Conservation (phyloP, 2,888 invertebrate genomes). For the Philereme transversata region DNA sequence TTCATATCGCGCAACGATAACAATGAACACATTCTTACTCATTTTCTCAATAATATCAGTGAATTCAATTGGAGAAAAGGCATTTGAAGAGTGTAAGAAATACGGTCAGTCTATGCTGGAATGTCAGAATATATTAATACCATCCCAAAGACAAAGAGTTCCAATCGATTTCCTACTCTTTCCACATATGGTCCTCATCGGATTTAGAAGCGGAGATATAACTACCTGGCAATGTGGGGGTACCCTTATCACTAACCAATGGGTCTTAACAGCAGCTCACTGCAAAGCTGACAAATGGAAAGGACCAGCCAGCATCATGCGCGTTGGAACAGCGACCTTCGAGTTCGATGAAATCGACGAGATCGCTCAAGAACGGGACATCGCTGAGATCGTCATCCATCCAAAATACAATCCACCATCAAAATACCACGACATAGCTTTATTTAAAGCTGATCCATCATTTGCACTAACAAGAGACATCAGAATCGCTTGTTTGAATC, state of each 20-base stretch:
- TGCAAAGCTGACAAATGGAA: constrained; percentile 67
- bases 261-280: constrained; percentile 78
- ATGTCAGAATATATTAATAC: constrained; percentile 70
- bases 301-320: constrained; percentile 77
- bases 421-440: constrained; percentile 86
- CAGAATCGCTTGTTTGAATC: constrained; percentile 85
- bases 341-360: constrained; percentile 76
- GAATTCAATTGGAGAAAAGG: constrained; percentile 60
- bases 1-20: constrained; percentile 28
- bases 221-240: constrained; percentile 77
- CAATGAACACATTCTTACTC: constrained; percentile 31
- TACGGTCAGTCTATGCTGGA: constrained; percentile 72
- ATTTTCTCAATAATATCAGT: constrained; percentile 30
- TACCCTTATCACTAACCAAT: constrained; percentile 65
- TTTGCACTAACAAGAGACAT: constrained; percentile 81
- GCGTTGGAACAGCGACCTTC: constrained; percentile 82
- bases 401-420: constrained; percentile 83
- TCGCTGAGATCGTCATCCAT: constrained; percentile 76
- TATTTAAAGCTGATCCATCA: constrained; percentile 79
- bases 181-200: constrained; percentile 86
- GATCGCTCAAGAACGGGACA: constrained; percentile 76
- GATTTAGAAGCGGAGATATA: constrained; percentile 48
- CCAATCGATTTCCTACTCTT: constrained; percentile 80
- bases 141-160: constrained; percentile 60
- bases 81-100: constrained; percentile 64